Base-by-base conservation (phyloP, 2,888 invertebrate genomes). In the Dasypolia templi region DNA sequence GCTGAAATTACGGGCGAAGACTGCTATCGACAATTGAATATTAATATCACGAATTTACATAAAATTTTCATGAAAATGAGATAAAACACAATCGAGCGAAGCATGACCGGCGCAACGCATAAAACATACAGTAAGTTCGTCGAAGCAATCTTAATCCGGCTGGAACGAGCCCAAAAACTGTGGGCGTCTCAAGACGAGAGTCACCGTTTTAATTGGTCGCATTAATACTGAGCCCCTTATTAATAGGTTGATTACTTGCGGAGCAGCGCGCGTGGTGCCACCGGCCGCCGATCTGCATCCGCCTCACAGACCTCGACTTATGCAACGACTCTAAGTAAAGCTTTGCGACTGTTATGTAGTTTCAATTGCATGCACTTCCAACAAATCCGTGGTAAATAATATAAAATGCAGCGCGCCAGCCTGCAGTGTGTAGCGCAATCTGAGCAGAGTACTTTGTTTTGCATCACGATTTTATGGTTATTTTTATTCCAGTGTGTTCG, bases 141-240 rank as follows among this genome's bases (percentile, higher is more conserved):
- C 91, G 90, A 91, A 93, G 92, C 90, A 89, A 89, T 90, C 89
- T 89, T 95, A 94, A 96, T 94, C 94, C 92, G 83, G 86, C 94
- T 95, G 96, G 96, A 95, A 92, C 92, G 93, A 93, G 89, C 95
- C 96, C 95, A 96, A 96, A 96, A 95, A 95, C 95, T 95, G 95
- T 90, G 93, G 88, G 92, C 91, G 94, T 95, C 95, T 95, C 92
- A 94, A 95, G 95, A 94, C 88, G 90, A 90, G 89, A 94, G 94
- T 93, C 94, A 91, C 93, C 93, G 90, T 95, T 96, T 95, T 96
- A 96, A 96, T 96, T 96, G 94, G 94, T 91, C 92, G 96, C 88
- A 95, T 96, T 96, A 95, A 91, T 90, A 91, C 90, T 94, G 92
- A 96, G 92, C 96, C 92, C 92, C 92, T 93, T 96, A 96, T 96